These are phyloP conservation scores for Luscinia luscinia DNA, from an alignment of 2,797 vertebrate species.

Conservation along the genomic window DNA sequence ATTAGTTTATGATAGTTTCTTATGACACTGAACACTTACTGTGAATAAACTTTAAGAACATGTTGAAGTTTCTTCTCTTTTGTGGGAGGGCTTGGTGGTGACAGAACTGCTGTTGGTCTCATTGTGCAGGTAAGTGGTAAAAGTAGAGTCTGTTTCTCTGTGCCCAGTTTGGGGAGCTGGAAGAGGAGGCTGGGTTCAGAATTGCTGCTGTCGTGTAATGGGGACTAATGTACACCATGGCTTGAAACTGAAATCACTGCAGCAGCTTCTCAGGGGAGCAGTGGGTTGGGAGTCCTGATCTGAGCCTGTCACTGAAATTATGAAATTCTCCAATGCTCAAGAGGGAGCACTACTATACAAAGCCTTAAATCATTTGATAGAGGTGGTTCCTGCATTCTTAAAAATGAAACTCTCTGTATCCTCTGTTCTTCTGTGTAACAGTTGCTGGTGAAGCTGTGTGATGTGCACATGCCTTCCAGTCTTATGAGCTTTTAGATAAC, in stretches of 20 bases:
- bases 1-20: not conserved
- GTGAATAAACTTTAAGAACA: not conserved
- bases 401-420: not conserved
- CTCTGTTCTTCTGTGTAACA: not conserved
- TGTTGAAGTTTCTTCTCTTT: not conserved
- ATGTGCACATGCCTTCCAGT: not conserved
- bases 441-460: not conserved
- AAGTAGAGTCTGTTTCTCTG: not conserved
- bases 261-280: not conserved
- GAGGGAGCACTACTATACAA: not conserved
- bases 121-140: not conserved
- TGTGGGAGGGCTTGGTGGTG: accelerated
- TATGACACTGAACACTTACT: not conserved
- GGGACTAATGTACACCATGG: not conserved
- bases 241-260: not conserved
- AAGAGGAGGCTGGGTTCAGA: not conserved
- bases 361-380: not conserved
- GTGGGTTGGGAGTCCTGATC: not conserved
- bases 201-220: not conserved
- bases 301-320: not conserved
- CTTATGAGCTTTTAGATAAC: not conserved
- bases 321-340: not conserved
- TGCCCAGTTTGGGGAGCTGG: not conserved
- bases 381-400: not conserved
- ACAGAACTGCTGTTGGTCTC: not conserved